phyloP scores from a whole-genome alignment of 1,140 invertebrate species.

The Drosophila insularis region DNA sequence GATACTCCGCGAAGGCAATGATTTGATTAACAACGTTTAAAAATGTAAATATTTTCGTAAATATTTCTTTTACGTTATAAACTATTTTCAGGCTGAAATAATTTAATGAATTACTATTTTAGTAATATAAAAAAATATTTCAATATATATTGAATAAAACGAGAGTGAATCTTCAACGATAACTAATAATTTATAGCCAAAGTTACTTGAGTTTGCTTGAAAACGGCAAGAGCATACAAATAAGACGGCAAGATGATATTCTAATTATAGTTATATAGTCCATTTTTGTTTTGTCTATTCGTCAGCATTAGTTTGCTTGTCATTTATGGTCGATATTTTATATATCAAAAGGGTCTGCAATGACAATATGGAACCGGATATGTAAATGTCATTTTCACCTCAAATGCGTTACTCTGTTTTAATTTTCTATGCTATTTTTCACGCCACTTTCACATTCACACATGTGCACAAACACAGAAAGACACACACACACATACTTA shows the following conservation, averaged over 20 bases:
- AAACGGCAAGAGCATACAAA: too few species aligned
- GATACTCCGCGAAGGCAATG: too few species aligned
- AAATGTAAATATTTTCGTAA: too few species aligned
- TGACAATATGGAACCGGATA: background rate
- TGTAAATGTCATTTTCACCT: constrained; percentile 40
- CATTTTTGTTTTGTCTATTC: background rate
- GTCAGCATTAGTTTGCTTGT: background rate
- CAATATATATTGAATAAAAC: too few species aligned
- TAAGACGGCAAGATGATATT: too few species aligned
- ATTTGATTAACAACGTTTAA: too few species aligned
- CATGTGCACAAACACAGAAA: constrained; percentile 16
- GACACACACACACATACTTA: constrained; percentile 10
- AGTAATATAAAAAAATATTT: too few species aligned
- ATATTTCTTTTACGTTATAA: too few species aligned
- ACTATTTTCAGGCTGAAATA: too few species aligned
- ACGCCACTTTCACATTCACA: constrained; percentile 42
- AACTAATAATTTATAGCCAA: too few species aligned
- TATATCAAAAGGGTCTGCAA: background rate
- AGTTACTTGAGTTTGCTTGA: background rate
- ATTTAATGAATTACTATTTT: too few species aligned
- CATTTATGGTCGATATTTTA: background rate
- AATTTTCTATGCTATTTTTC: constrained; percentile 50
- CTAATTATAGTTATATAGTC: background rate
- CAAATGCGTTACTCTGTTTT: constrained; percentile 23
- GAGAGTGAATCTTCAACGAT: too few species aligned